Conservation (phyloP, 2,888 invertebrate species). For the Mesodorylaimus sp. region DNA sequence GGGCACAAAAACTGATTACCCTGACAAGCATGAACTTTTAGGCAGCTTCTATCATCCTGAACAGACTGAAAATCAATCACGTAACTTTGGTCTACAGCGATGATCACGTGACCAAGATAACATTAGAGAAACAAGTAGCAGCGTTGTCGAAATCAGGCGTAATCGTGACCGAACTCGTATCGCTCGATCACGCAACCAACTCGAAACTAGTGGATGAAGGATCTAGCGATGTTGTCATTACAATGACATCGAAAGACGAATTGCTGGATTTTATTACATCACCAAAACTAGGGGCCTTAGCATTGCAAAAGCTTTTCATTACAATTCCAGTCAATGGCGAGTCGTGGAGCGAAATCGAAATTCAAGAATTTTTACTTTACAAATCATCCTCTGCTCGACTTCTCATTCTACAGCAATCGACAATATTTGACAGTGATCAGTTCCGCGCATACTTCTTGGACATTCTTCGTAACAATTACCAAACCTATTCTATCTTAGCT, state of each 20-base stretch:
- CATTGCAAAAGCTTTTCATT: slow-evolving; percentile 14
- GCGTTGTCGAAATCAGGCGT: no score
- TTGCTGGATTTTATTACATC: no score
- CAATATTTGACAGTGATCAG: not conserved
- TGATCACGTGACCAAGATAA: slow-evolving; percentile 16
- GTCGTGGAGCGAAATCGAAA: slow-evolving; percentile 15
- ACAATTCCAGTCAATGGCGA: slow-evolving; percentile 19
- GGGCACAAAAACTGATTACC: no score
- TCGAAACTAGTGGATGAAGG: no score
- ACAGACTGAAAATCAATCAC: slow-evolving; percentile 18
- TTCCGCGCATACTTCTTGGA: slow-evolving; percentile 21
- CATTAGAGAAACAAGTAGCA: slow-evolving; percentile 17
- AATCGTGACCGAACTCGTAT: no score
- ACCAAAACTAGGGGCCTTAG: no score
- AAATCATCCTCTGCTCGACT: not conserved
- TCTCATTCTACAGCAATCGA: not conserved
- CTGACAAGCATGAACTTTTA: slow-evolving; percentile 7
- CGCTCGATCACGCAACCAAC: no score
- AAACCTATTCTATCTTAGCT: slow-evolving; percentile 23
- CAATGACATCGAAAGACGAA: slow-evolving; percentile 14
- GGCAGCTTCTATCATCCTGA: slow-evolving; percentile 15
- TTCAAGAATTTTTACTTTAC: not conserved
- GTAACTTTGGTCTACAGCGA: slow-evolving; percentile 21
- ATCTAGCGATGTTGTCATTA: not conserved
- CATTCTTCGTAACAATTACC: slow-evolving; percentile 24